Evolutionary conservation across 2,113 vertebrate species (phyloP).

Genomic region (Dinomys branickii): DNA sequence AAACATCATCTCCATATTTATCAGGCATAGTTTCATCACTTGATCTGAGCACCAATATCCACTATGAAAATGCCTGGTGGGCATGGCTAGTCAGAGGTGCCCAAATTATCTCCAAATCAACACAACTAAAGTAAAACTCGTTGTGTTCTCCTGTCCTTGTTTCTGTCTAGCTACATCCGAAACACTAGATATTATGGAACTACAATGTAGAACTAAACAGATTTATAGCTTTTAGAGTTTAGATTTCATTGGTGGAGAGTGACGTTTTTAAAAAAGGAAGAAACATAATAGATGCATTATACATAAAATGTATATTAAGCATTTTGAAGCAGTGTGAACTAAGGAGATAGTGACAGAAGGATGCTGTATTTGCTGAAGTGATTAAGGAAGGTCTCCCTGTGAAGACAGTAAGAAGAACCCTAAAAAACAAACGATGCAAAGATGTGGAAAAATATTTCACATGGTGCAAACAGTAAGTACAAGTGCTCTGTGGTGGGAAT

Average conservation of each 20-base stretch:
- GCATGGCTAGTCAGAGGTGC: background rate
- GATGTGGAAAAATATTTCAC: background rate
- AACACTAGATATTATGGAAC: background rate
- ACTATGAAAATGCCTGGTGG: background rate
- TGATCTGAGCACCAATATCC: background rate
- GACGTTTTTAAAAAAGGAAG: background rate
- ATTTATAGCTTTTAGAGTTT: slow-evolving; percentile 8
- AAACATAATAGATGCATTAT: background rate
- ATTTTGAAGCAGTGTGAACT: background rate
- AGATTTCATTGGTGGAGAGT: background rate
- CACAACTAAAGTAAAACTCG: background rate
- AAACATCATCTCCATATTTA: background rate
- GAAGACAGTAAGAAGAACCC: background rate
- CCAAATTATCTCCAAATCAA: background rate
- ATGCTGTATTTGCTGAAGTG: background rate
- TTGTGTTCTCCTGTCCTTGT: background rate
- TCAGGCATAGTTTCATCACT: background rate
- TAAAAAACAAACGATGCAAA: background rate
- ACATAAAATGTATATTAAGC: background rate
- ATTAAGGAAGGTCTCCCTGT: background rate
- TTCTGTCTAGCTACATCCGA: background rate
- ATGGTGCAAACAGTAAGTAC: background rate
- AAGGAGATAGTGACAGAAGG: background rate
- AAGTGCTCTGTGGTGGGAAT: background rate
- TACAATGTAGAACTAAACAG: background rate